phyloP scores from a whole-genome alignment of 2,888 invertebrate species.

The Noctuana brunneofusca region DNA sequence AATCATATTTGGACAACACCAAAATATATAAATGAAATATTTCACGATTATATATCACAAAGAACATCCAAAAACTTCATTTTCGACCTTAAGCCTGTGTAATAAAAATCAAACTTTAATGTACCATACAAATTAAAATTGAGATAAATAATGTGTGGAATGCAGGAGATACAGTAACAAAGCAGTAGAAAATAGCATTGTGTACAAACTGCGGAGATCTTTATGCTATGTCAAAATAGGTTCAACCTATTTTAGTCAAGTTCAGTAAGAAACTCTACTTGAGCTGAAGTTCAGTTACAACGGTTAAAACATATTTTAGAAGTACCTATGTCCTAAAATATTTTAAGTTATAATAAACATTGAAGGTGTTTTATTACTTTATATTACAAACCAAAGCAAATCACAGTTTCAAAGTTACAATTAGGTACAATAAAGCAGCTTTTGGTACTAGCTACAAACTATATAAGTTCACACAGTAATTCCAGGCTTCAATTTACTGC shows the following conservation, averaged over 20 bases:
- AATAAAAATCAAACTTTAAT: background rate
- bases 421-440: constrained; percentile 28
- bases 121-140: background rate
- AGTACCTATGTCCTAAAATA: background rate
- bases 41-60: background rate
- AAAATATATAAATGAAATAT: too few relatives aligned
- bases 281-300: too few relatives aligned
- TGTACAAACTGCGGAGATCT: background rate
- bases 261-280: too few relatives aligned
- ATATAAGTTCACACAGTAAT: too few relatives aligned
- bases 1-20: background rate
- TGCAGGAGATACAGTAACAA: background rate
- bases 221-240: background rate
- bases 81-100: background rate
- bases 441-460: constrained; percentile 30
- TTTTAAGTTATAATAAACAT: background rate
- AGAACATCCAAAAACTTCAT: background rate
- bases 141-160: background rate
- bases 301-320: too few relatives aligned
- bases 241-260: too few relatives aligned
- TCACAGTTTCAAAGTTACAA: constrained; percentile 46
- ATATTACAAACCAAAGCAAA: constrained; percentile 43
- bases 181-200: background rate
- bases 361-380: constrained; percentile 1
- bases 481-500: too few relatives aligned